These are phyloP conservation scores for Acrobasis repandana DNA, from an alignment of 2,888 invertebrate species.

Conservation along the genomic window DNA sequence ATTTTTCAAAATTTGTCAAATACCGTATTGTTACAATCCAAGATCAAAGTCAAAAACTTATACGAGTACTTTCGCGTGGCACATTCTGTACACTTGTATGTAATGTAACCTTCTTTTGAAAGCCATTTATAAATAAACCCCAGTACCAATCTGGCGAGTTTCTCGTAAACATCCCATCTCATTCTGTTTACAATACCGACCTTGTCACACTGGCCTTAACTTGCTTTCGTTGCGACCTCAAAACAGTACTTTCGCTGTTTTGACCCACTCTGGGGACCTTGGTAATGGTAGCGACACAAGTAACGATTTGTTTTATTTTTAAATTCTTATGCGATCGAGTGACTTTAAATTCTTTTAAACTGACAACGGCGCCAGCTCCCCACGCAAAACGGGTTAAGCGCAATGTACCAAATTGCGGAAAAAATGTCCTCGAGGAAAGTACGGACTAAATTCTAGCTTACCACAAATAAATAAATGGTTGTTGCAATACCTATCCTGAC, in stretches of 20 bases:
- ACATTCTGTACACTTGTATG: no score
- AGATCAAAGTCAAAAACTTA: no score
- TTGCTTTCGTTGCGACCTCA: constrained; percentile 35
- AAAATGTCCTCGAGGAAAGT: no score
- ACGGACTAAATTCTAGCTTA: no score
- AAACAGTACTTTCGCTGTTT: constrained; percentile 34
- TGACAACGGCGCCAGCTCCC: not conserved
- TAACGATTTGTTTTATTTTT: constrained; percentile 4
- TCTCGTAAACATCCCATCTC: constrained; percentile 10
- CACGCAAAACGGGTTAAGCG: no score
- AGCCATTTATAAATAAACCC: not conserved
- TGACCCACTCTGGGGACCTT: constrained; percentile 32
- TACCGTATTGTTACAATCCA: no score
- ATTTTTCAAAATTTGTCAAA: no score
- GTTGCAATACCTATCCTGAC: no score
- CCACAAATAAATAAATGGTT: no score
- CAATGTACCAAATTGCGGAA: no score
- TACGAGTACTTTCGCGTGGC: no score
- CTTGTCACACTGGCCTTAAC: constrained; percentile 35
- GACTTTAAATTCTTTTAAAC: not conserved
- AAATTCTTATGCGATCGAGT: not conserved
- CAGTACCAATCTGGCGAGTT: not conserved
- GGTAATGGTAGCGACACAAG: constrained; percentile 22
- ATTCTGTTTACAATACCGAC: constrained; percentile 29
- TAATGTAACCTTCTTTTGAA: not conserved